Percentiles rank a stretch among this genome's conserved stretches.
Evolutionary conservation across 2,888 invertebrate genomes (phyloP).

Genomic region (Andrena bucephala): DNA sequence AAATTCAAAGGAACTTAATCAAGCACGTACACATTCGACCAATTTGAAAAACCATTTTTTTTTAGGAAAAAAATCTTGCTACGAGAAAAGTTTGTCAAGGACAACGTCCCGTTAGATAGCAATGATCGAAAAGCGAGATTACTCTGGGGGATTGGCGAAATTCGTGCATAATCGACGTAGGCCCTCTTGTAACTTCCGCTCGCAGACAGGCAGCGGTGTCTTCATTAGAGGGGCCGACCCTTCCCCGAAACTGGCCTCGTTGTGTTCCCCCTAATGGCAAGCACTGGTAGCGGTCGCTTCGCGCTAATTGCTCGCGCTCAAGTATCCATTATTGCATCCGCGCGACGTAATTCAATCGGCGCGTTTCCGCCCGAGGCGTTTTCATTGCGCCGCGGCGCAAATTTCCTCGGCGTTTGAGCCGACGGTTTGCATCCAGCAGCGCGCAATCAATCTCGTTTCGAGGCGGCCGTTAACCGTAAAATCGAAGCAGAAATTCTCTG

Average conservation of each 20-base stretch:
- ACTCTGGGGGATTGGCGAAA: neutral
- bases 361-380: constrained; percentile 51
- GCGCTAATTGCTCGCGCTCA: constrained; percentile 55
- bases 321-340: constrained; percentile 58
- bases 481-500: constrained; percentile 4
- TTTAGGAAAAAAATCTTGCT: too few relatives aligned
- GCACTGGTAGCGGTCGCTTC: constrained; percentile 28
- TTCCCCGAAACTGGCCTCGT: constrained; percentile 33
- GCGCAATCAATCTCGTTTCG: constrained; percentile 48
- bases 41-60: too few relatives aligned
- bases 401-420: constrained; percentile 51
- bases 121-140: neutral
- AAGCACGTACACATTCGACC: too few relatives aligned
- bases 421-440: constrained; percentile 24
- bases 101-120: neutral
- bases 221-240: constrained; percentile 22
- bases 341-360: constrained; percentile 62
- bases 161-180: constrained; percentile 1
- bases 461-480: constrained; percentile 26
- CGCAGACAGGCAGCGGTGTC: constrained; percentile 4
- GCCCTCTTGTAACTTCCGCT: constrained; percentile 3
- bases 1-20: too few relatives aligned
- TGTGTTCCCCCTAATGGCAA: constrained; percentile 37
- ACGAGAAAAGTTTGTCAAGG: neutral
- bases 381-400: constrained; percentile 44